phyloP scores from a whole-genome alignment of 1,140 invertebrate genomes.

The Odontomachus brunneus region DNA sequence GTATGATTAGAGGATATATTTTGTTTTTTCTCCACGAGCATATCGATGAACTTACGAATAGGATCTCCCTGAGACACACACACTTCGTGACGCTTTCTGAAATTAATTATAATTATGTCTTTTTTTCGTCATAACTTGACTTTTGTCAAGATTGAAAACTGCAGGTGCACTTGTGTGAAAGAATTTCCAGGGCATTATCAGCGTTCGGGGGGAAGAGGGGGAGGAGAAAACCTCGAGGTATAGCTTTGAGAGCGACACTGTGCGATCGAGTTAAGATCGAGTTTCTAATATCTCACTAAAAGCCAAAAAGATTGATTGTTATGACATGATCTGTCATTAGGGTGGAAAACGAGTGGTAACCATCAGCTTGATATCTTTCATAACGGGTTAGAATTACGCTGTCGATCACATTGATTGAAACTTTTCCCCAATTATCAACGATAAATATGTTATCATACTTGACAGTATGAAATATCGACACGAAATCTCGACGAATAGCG shows the following conservation, averaged over 20 bases:
- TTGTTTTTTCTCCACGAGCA: too few relatives aligned
- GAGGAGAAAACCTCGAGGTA: constrained; percentile 26
- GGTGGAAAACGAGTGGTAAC: constrained; percentile 42
- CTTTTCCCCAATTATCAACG: neutral
- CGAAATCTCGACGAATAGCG: too few relatives aligned
- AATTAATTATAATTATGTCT: neutral
- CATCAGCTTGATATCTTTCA: constrained; percentile 33
- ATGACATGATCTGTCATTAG: constrained; percentile 65
- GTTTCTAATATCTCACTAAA: constrained; percentile 63
- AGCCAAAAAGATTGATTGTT: constrained; percentile 61
- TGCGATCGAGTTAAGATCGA: constrained; percentile 46
- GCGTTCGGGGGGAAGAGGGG: neutral
- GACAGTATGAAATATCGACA: too few relatives aligned
- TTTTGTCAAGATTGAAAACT: constrained; percentile 10
- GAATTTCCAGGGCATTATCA: constrained; percentile 35
- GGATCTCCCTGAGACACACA: neutral
- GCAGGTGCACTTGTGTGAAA: constrained; percentile 30
- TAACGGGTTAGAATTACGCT: constrained; percentile 35
- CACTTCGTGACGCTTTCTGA: neutral
- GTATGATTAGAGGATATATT: neutral
- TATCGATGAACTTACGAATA: neutral
- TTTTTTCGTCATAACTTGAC: neutral
- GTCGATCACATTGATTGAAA: neutral
- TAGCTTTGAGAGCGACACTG: constrained; percentile 49
- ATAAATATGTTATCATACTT: neutral